Evolutionary conservation across 1,140 invertebrate genomes (phyloP), one percentile per base, ranked within the genome.

Genomic region (Papilio dardanus): DNA sequence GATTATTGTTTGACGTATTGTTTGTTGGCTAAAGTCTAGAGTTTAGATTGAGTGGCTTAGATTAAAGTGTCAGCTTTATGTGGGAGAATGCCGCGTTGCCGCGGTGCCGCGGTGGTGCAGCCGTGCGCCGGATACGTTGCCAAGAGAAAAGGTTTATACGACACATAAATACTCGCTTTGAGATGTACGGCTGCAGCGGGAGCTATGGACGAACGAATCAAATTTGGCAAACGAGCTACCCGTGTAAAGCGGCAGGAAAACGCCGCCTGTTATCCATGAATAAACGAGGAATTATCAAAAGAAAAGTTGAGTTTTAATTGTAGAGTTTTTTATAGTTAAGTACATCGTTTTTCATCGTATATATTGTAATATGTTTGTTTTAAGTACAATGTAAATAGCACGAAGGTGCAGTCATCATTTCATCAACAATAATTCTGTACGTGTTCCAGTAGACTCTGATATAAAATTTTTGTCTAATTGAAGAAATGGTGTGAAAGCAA

Each of bases 11-110:
- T 62, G 54, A 62, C 24, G 54, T 62, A 62, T 62, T 62, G 21
- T 62, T 62, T 62, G 54, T 62, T 62, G 54, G 54, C 24, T 14
- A 28, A 28, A 62, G 54, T 62, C 54, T 62, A 62, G 24, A 28
- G 54, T 62, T 62, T 62, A 62, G 54, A 62, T 62, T 62, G 54
- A 62, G 54, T 62, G 54, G 54, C 24, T 62, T 62, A 62, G 54
- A 62, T 62, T 62, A 62, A 28, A 62, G 21, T 62, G 54, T 62
- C 54, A 62, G 54, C 24, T 62, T 62, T 62, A 62, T 62, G 54
- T 30, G 54, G 24, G n/a, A n/a, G n/a, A n/a, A n/a, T n/a, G n/a
- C n/a, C n/a, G n/a, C n/a, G n/a, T n/a, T n/a, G n/a, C 54, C 54
- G 54, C 54, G 24, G 54, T 28, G 54, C 12, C 5, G 54, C n/a